A percentile compares a stretch with the other conserved stretches of the same genome.
Evolutionary conservation across 2,888 invertebrate genomes (phyloP).

Genomic region (Siphonodentalium dalli): DNA sequence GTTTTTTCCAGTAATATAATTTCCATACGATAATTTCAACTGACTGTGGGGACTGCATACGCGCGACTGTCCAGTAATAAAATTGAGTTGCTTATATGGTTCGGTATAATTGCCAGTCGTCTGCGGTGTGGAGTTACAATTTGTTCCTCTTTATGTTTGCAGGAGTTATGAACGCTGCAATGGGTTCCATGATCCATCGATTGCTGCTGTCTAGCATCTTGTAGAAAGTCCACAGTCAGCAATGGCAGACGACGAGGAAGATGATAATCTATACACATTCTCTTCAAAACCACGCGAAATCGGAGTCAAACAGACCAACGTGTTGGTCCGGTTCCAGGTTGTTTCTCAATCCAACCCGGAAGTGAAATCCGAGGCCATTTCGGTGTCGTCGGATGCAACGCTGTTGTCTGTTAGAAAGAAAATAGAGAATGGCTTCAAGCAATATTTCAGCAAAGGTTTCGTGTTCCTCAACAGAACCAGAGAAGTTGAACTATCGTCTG

Average conservation of each 20-base stretch:
- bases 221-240: no score
- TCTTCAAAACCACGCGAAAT: slow-evolving; percentile 30
- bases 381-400: slow-evolving; percentile 27
- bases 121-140: no score
- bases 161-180: no score
- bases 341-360: slow-evolving; percentile 25
- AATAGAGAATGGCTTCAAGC: slow-evolving; percentile 24
- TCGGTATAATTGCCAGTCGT: no score
- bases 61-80: no score
- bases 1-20: no score
- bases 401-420: slow-evolving; percentile 22
- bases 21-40: no score
- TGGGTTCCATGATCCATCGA: no score
- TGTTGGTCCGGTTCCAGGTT: slow-evolving; percentile 33
- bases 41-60: no score
- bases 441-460: slow-evolving; percentile 30
- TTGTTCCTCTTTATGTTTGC: no score
- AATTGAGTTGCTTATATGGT: no score
- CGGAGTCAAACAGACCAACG: slow-evolving; percentile 28
- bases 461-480: slow-evolving; percentile 30
- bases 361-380: slow-evolving; percentile 20
- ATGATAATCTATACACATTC: slow-evolving; percentile 25
- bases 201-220: no score
- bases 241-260: slow-evolving; percentile 1
- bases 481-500: slow-evolving; percentile 28